A percentile compares a stretch with the other conserved stretches of the same genome.
phyloP scores from a whole-genome alignment of 2,888 invertebrate species.

The Choristoneura rosaceana region DNA sequence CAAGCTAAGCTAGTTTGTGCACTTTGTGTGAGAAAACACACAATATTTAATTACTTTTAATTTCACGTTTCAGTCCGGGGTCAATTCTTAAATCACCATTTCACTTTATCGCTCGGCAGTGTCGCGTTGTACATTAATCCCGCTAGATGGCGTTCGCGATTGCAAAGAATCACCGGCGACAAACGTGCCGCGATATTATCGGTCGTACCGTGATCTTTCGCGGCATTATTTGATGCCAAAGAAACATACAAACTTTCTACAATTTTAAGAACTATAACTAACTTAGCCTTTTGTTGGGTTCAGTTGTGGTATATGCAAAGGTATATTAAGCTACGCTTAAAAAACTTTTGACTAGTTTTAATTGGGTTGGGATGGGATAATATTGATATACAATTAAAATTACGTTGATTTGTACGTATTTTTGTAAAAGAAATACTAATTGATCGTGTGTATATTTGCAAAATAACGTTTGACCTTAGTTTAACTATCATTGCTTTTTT shows the following conservation, averaged over 20 bases:
- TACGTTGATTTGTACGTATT: too few relatives aligned
- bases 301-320: neutral
- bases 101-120: slow-evolving; percentile 45
- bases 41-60: neutral
- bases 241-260: slow-evolving; percentile 38
- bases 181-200: slow-evolving; percentile 57
- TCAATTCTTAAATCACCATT: slow-evolving; percentile 25
- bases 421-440: too few relatives aligned
- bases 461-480: too few relatives aligned
- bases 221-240: slow-evolving; percentile 36
- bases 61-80: slow-evolving; percentile 3
- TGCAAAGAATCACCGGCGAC: slow-evolving; percentile 53
- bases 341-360: too few relatives aligned
- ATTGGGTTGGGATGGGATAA: too few relatives aligned
- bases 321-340: neutral
- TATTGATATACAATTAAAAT: too few relatives aligned
- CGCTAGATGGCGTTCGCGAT: slow-evolving; percentile 52
- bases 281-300: neutral
- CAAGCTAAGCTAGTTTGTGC: neutral
- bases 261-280: slow-evolving; percentile 22
- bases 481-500: too few relatives aligned
- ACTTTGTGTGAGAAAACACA: neutral
- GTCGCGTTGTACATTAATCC: slow-evolving; percentile 51
- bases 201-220: slow-evolving; percentile 38
- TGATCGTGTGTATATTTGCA: too few relatives aligned